A percentile compares a stretch with the other conserved stretches of the same genome.
Conservation (phyloP, 2,888 invertebrate species). For the Aspidiotus rigidus region DNA sequence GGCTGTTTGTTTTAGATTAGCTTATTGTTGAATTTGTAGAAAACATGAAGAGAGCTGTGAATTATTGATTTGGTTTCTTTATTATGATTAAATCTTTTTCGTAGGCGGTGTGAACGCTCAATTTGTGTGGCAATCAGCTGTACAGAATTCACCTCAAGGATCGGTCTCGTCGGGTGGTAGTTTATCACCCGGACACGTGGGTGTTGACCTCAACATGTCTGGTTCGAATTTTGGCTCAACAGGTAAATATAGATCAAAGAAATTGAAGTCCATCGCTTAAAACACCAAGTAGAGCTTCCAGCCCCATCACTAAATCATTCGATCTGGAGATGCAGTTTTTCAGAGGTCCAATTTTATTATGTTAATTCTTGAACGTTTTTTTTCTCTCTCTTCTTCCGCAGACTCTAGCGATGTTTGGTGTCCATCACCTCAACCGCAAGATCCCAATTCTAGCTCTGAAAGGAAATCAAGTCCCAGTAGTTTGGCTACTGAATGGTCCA, state of each 20-base stretch:
- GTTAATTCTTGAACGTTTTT: constrained; percentile 8
- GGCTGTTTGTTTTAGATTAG: no score
- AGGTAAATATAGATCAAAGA: constrained; percentile 26
- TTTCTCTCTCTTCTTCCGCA: constrained; percentile 36
- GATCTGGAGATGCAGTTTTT: no score
- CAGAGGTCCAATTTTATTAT: no score
- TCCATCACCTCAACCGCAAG: constrained; percentile 47
- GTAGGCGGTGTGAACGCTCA: constrained; percentile 21
- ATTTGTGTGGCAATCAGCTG: constrained; percentile 30
- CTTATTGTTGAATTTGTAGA: no score
- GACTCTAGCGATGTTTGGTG: constrained; percentile 48
- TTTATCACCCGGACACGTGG: constrained; percentile 39
- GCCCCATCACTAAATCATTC: no score
- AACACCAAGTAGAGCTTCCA: background rate
- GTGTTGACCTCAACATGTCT: constrained; percentile 35
- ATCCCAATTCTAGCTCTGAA: constrained; percentile 51
- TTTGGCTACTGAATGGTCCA: constrained; percentile 67
- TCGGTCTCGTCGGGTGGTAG: constrained; percentile 40
- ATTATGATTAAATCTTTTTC: background rate
- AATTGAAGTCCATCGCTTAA: background rate
- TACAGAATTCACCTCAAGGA: constrained; percentile 39
- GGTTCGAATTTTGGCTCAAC: constrained; percentile 35
- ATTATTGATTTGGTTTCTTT: background rate
- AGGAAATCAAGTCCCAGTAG: constrained; percentile 60
- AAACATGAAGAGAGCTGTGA: no score